phyloP scores from a whole-genome alignment of 1,140 invertebrate genomes.

The Conus ventricosus region DNA sequence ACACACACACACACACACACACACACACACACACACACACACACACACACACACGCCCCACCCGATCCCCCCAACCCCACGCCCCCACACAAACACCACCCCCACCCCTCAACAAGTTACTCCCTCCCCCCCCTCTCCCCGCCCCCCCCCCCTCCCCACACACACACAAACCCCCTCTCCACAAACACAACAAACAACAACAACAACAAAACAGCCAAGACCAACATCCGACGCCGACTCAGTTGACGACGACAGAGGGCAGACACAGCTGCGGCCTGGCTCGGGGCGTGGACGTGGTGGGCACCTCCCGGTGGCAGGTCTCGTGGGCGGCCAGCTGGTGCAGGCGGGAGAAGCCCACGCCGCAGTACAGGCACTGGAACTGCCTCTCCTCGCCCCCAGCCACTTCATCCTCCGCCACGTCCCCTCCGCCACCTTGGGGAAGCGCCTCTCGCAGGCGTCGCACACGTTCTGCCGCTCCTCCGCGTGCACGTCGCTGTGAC shows the following conservation, averaged over 20 bases:
- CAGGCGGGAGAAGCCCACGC: not conserved
- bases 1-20: too few species aligned
- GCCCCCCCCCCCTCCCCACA: too few species aligned
- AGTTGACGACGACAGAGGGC: not conserved
- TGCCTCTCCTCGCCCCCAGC: not conserved
- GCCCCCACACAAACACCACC: too few species aligned
- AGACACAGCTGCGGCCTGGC: not conserved
- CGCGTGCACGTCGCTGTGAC: constrained; percentile 17
- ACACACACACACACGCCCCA: too few species aligned
- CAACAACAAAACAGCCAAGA: too few species aligned
- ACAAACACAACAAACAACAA: too few species aligned
- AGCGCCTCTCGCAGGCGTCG: not conserved
- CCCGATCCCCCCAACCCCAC: too few species aligned
- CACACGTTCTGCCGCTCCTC: not conserved
- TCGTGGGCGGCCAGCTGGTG: constrained; percentile 7
- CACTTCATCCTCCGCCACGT: not conserved
- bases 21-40: too few species aligned
- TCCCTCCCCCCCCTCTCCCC: too few species aligned
- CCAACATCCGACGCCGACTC: not conserved
- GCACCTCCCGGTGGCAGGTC: constrained; percentile 4
- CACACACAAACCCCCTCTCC: too few species aligned
- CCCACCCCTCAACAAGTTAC: too few species aligned
- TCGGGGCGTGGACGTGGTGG: not conserved
- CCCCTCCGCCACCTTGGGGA: not conserved
- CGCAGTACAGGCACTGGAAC: constrained; percentile 14